These are phyloP conservation scores for Bicyclus anynana DNA, from an alignment of 1,140 invertebrate genomes.

Conservation along the genomic window DNA sequence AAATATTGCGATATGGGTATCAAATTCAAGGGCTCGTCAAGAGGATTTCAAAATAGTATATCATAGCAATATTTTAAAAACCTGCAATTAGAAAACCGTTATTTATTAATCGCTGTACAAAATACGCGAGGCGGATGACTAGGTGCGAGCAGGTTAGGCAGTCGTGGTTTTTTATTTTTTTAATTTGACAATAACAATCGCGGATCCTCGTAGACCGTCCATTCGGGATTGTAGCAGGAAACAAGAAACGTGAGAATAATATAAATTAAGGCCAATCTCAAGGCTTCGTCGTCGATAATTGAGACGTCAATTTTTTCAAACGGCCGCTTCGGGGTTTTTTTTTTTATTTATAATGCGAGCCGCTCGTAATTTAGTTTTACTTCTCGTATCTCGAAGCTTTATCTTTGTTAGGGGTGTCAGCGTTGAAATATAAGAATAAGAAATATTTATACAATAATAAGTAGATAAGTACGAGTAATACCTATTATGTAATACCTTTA, in stretches of 20 bases:
- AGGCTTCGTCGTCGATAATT: slow-evolving; percentile 52
- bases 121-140: too few relatives aligned
- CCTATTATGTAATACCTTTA: too few relatives aligned
- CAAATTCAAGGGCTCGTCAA: too few relatives aligned
- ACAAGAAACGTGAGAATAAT: slow-evolving; percentile 70
- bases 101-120: too few relatives aligned
- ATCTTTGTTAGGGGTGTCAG: slow-evolving; percentile 31
- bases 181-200: not conserved
- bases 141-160: not conserved
- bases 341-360: slow-evolving; percentile 70
- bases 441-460: too few relatives aligned
- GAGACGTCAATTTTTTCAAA: slow-evolving; percentile 72
- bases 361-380: slow-evolving; percentile 63
- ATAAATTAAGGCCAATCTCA: slow-evolving; percentile 53
- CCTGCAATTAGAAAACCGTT: too few relatives aligned
- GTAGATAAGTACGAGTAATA: too few relatives aligned
- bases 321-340: slow-evolving; percentile 40
- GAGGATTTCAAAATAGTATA: too few relatives aligned
- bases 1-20: too few relatives aligned
- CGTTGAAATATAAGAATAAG: too few relatives aligned
- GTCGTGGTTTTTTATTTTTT: not conserved
- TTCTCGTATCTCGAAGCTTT: slow-evolving; percentile 56
- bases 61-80: too few relatives aligned
- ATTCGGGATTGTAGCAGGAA: slow-evolving; percentile 50
- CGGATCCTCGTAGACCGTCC: not conserved